Base-by-base conservation (phyloP, 1,140 invertebrate genomes). In the Saccostrea glomerata region DNA sequence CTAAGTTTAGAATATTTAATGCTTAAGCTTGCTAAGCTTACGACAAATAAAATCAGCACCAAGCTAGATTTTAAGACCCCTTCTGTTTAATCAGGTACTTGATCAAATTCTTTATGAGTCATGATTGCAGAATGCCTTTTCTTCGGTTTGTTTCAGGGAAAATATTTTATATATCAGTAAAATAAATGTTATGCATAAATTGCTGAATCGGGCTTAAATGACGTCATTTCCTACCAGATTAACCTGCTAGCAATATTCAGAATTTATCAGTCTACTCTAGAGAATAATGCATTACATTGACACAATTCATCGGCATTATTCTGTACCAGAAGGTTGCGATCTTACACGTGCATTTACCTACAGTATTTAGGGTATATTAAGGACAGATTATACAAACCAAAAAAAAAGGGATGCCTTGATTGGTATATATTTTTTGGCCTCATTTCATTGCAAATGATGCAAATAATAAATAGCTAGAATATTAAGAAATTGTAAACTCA, bases 111-210 rank as follows among this genome's bases (percentile, higher is more conserved):
- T 15, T 77, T 15, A 77, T 77, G 70, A 77, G 25, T 77, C 70
- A 77, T 36, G 25, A 25, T 30, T 40, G 23, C 30, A 36, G 70
- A 77, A 77, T 77, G 58, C 17, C 13, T 63, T 63, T 63, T 63
- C 58, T 77, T 30, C 13, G 47, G 30, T 77, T 30, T 30, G 70
- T 77, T 77, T 77, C 70, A 6, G 70, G 70, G 70, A 30, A 77
- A 77, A 77, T 77, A 77, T 77, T 30, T 77, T 77, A 77, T 77
- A 23, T 77, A 77, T 36, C 23, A 77, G 70, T 30, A 25, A 77
- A 36, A 77, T 77, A 36, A 30, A 23, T 77, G 70, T 4, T 77
- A 9, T 77, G 25, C 70, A 77, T 30, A 30, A 36, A 36, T 30
- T 77, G 11, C 13, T 36, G 13, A 77, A 15, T 30, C 25, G 9